phyloP scores from a whole-genome alignment of 2,113 vertebrate genomes.

The Macrotus californicus region DNA sequence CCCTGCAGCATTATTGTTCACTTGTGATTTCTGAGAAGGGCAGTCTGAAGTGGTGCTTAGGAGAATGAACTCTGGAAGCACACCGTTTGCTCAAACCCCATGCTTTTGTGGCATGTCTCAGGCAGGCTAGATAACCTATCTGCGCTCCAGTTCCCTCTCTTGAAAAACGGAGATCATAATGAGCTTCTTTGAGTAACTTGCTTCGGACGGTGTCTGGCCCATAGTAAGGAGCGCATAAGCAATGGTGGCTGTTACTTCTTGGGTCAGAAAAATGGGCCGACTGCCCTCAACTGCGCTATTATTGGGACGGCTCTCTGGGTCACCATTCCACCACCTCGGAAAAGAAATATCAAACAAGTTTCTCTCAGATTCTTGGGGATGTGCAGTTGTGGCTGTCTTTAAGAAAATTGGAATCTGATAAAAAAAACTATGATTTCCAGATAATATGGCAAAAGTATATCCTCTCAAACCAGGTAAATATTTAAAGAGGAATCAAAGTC shows the following conservation, averaged over 20 bases:
- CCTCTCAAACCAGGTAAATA: neutral
- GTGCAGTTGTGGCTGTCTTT: neutral
- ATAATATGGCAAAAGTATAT: neutral
- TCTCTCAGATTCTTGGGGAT: neutral
- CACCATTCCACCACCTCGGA: too few relatives aligned
- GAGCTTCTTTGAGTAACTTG: neutral
- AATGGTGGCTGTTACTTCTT: neutral
- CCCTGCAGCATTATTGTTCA: neutral
- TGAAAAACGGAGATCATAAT: neutral
- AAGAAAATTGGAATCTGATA: neutral
- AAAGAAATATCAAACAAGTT: neutral
- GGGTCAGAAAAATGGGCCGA: neutral
- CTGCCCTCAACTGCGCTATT: neutral
- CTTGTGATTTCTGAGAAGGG: neutral
- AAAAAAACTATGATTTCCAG: neutral
- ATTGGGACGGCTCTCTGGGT: neutral
- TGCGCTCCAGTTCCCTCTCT: neutral
- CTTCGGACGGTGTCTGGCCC: neutral
- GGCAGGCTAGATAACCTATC: neutral
- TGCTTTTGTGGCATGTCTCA: fast-evolving
- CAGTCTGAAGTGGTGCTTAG: neutral
- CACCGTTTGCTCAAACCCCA: neutral
- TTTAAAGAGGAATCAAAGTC: conserved; percentile 30
- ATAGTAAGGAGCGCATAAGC: neutral
- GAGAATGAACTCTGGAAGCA: too few relatives aligned